phyloP scores from a whole-genome alignment of 2,888 invertebrate genomes.

The Coelinius sp. region DNA sequence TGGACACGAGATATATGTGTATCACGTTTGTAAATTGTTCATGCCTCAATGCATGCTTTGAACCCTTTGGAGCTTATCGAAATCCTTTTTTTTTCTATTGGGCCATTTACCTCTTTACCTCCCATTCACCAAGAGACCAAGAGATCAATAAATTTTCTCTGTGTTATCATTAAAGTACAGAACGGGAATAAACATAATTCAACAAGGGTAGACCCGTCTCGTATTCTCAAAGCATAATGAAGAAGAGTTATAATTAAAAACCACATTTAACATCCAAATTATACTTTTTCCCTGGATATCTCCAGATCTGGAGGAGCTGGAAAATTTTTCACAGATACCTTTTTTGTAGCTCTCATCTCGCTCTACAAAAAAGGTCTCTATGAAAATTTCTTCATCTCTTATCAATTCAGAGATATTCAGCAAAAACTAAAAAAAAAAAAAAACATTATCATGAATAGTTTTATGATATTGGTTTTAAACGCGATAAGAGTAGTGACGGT shows the following conservation, averaged over 20 bases:
- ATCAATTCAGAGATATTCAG: no score
- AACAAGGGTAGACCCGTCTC: not conserved
- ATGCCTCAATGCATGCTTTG: not conserved
- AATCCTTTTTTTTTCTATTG: not conserved
- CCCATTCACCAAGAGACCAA: not conserved
- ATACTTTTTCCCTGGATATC: no score
- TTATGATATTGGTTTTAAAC: slow-evolving; percentile 71
- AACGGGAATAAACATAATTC: slow-evolving; percentile 8
- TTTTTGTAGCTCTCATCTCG: no score
- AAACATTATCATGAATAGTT: no score
- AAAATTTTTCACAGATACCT: no score
- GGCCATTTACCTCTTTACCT: not conserved
- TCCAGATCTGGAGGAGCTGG: no score
- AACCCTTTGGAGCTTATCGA: not conserved
- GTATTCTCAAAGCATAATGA: no score
- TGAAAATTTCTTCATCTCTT: no score
- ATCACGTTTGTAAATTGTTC: not conserved
- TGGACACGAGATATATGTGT: not conserved
- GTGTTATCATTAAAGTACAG: not conserved
- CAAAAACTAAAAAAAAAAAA: no score
- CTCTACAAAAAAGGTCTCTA: not conserved
- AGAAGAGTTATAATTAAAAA: no score
- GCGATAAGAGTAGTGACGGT: slow-evolving; percentile 90
- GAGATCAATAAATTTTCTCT: not conserved
- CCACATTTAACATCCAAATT: no score